A percentile compares a stretch with the other conserved stretches of the same genome.
Conservation (phyloP, 2,888 invertebrate species). For the Cephus runcator region DNA sequence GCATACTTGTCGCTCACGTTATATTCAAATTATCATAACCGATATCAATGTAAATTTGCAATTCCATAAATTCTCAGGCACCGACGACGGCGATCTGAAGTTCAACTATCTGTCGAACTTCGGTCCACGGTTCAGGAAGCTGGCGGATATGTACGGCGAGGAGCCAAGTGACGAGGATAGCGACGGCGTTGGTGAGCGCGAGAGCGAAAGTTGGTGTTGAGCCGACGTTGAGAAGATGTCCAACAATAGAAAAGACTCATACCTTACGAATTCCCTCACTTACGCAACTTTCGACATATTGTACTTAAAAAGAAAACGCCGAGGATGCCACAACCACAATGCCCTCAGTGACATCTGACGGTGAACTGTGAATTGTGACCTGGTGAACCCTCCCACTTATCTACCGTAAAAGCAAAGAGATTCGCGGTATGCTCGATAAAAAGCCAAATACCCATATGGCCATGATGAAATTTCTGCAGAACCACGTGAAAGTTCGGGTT, state of each 20-base stretch:
- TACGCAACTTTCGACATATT: slow-evolving; percentile 7
- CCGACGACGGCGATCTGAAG: slow-evolving; percentile 91
- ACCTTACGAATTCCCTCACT: slow-evolving; percentile 2
- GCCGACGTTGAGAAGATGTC: slow-evolving; percentile 9
- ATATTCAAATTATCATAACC: not conserved
- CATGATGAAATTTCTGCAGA: not conserved
- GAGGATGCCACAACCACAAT: not conserved
- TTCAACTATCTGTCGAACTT: slow-evolving; percentile 95
- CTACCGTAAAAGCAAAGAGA: not conserved
- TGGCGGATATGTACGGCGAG: slow-evolving; percentile 96
- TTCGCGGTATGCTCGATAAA: not conserved
- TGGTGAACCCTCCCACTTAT: not conserved
- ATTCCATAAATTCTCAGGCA: slow-evolving; percentile 68
- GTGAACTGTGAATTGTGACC: not conserved
- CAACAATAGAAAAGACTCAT: slow-evolving; percentile 17
- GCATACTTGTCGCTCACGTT: not conserved
- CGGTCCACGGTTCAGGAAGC: slow-evolving; percentile 94
- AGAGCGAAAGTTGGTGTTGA: slow-evolving; percentile 84
- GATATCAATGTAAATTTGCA: not conserved
- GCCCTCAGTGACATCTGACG: not conserved
- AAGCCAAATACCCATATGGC: not conserved
- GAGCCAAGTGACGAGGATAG: slow-evolving; percentile 85
- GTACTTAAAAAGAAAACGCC: slow-evolving; percentile 13
- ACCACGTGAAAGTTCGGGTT: not conserved
- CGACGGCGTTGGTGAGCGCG: slow-evolving; percentile 76